Evolutionary conservation across 2,113 vertebrate species (phyloP).

Genomic region (Lethenteron camtschaticum): DNA sequence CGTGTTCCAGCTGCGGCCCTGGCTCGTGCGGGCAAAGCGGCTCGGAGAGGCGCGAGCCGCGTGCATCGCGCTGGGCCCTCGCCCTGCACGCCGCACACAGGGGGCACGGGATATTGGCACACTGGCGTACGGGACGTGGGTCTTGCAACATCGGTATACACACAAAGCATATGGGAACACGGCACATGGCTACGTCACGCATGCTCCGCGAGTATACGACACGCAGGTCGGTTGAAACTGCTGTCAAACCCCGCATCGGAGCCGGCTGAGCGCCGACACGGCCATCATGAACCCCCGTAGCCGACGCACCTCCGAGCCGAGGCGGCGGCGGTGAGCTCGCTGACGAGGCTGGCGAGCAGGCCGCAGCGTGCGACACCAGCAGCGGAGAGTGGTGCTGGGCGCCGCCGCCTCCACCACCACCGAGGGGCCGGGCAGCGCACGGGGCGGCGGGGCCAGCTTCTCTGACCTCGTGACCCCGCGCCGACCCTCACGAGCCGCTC

Average conservation of each 20-base stretch:
- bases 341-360: constrained; percentile 77
- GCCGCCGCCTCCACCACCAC: constrained; percentile 17
- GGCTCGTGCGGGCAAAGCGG: constrained; percentile 90
- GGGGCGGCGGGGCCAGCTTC: neutral
- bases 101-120: too few species aligned
- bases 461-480: neutral
- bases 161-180: too few species aligned
- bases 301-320: constrained; percentile 62
- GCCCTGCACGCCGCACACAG: constrained; percentile 26
- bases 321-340: constrained; percentile 84
- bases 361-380: constrained; percentile 92
- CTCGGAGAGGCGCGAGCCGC: constrained; percentile 83
- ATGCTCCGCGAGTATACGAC: too few species aligned
- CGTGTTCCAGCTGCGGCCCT: constrained; percentile 96
- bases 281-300: too few species aligned
- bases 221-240: too few species aligned
- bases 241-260: too few species aligned
- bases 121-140: too few species aligned
- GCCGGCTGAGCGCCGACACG: too few species aligned
- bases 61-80: constrained; percentile 76
- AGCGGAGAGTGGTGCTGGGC: constrained; percentile 86
- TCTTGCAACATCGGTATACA: too few species aligned
- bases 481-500: constrained; percentile 55
- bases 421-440: neutral
- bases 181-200: too few species aligned